Conservation (phyloP, 2,888 invertebrate genomes). For the Smittia sp. region DNA sequence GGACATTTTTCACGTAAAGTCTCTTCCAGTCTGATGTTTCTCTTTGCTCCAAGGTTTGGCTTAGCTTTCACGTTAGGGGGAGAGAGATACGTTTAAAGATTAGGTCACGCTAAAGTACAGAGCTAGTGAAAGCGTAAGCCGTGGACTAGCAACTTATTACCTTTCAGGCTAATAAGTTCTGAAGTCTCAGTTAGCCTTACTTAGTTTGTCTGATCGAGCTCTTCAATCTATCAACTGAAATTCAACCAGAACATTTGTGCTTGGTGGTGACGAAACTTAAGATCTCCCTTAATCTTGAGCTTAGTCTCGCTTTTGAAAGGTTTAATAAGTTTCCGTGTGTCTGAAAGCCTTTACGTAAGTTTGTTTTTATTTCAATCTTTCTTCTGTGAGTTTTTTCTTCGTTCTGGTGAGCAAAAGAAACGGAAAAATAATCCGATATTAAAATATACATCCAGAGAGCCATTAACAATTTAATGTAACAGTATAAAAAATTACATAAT, state of each 20-base stretch:
- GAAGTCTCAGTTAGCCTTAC: no score
- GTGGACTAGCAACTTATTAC: no score
- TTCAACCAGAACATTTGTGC: no score
- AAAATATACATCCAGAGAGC: constrained; percentile 29
- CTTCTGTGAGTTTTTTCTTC: background rate
- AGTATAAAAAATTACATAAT: constrained; percentile 38
- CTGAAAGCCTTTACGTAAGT: constrained; percentile 22
- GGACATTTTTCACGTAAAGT: constrained; percentile 16
- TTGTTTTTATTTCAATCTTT: constrained; percentile 20
- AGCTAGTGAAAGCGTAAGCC: no score
- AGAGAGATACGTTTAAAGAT: no score
- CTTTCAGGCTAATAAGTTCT: no score
- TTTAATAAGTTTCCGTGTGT: constrained; percentile 7
- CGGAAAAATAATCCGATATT: constrained; percentile 38
- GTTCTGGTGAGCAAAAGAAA: background rate
- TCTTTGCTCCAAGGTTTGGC: background rate
- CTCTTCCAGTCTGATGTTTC: background rate
- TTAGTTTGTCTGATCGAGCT: no score
- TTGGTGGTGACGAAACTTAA: no score
- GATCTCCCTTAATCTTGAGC: background rate
- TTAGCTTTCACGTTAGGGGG: no score
- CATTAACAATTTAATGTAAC: constrained; percentile 39
- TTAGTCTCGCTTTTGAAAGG: background rate
- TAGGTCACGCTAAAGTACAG: no score
- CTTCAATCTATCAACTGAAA: no score